These are phyloP conservation scores for Lipotes vexillifer DNA, from an alignment of 2,113 vertebrate genomes.

Conservation along the genomic window DNA sequence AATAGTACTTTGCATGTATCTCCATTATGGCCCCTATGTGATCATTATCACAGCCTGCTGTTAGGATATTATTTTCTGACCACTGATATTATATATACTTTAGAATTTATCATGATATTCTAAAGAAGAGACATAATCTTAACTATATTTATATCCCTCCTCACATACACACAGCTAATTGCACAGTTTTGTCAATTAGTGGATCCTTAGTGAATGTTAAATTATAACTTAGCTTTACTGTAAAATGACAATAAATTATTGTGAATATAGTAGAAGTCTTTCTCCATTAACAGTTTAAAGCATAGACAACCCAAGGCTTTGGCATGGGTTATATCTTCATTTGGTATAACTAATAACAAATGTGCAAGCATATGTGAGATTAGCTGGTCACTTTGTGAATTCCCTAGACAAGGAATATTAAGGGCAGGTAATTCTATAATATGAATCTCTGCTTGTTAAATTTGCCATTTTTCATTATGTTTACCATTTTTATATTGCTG, in stretches of 20 bases:
- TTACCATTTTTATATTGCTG: not conserved
- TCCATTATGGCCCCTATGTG: not conserved
- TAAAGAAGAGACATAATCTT: not conserved
- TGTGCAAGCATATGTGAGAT: not conserved
- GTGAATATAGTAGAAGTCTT: not conserved
- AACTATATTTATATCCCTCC: not conserved
- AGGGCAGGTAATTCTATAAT: not conserved
- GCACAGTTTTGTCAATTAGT: not conserved
- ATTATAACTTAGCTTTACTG: not conserved
- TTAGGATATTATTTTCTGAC: not conserved
- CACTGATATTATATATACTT: not conserved
- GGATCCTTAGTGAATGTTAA: not conserved
- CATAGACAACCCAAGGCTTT: not conserved
- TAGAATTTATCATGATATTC: not conserved
- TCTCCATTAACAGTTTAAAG: not conserved
- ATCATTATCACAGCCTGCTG: not conserved
- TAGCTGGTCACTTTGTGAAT: not conserved
- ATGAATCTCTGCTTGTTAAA: not conserved
- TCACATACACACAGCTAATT: not conserved
- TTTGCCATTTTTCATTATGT: not conserved
- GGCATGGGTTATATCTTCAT: not conserved
- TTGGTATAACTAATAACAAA: not conserved
- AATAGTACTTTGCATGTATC: not conserved
- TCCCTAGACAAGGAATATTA: not conserved
- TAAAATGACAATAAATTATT: not conserved